Evolutionary conservation across 1,140 invertebrate genomes (phyloP).

Genomic region (Whitmania pigra): DNA sequence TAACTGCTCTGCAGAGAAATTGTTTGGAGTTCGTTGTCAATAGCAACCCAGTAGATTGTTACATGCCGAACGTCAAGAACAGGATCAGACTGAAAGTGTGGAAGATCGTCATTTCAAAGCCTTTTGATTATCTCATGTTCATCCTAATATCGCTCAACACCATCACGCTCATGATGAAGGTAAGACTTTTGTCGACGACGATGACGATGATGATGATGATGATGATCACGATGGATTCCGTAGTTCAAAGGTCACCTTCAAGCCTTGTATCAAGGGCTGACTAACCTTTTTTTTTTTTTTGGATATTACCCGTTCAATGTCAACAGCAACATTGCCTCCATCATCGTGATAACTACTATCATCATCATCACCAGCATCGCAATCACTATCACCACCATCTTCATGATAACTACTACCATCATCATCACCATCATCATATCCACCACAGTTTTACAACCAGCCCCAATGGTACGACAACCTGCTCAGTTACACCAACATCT

Average conservation of each 20-base stretch:
- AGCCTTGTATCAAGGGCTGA: no score
- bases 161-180: slow-evolving; percentile 95
- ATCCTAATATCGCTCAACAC: slow-evolving; percentile 97
- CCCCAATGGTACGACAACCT: slow-evolving; percentile 7
- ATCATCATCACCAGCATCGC: slow-evolving; percentile 72
- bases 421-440: slow-evolving; percentile 99
- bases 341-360: no score
- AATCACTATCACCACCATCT: slow-evolving; percentile 91
- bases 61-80: slow-evolving; percentile 95
- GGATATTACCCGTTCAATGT: no score
- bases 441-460: slow-evolving; percentile 37
- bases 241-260: no score
- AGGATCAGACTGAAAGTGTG: slow-evolving; percentile 92
- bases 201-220: no score
- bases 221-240: no score
- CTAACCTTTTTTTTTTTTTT: no score
- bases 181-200: slow-evolving; percentile 45
- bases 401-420: slow-evolving; percentile 98
- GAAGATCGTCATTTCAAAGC: slow-evolving; percentile 90
- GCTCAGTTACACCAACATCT: slow-evolving; percentile 14
- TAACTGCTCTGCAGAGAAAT: slow-evolving; percentile 70
- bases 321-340: no score
- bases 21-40: slow-evolving; percentile 99
- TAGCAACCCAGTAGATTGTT: slow-evolving; percentile 87
- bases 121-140: slow-evolving; percentile 99